Base-by-base conservation (phyloP, 2,797 vertebrate species). In the Semotilus atromaculatus region DNA sequence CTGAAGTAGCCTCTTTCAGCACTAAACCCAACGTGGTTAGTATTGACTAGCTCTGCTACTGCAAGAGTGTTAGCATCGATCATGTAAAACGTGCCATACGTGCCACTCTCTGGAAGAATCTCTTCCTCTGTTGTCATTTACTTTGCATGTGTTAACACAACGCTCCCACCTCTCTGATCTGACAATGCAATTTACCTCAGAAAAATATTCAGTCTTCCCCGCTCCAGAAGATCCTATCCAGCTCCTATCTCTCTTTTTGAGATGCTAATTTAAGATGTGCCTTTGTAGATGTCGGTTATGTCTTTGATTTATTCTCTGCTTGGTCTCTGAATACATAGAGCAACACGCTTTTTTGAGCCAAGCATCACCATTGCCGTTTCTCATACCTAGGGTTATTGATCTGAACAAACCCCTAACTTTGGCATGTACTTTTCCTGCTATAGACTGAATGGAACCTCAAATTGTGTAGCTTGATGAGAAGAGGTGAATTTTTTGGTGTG, bases 1-100 rank as follows among this genome's bases (percentile, higher is more conserved):
- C 66, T 58, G 82, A 81, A 81, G 75, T 86, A 51, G 72, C 76
- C 72, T 90, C 87, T 89, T 80, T 90, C 67, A 83, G 45, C 80
- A 87, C 78, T 68, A 71, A 85, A 77, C 88, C 88, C 64, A 91
- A 91, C 88, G 80, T 4, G 0, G 89, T 93, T 94, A 91, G 87
- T 73, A 91, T 90, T n/a, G 88, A 93, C 86, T 70, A 74, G 76
- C 58, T 82, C 21, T 38, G 68, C 86, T 55, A 83, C 55, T 80
- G 75, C 85, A 87, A 93, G 4, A 86, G 86, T 71, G 77, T 92
- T 93, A 91, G 90, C 84, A 93, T 88, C 58, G 91, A 93, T 90
- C 80, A 60, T 2, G 11, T 19, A 62, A 70, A 40, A 43, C 16
- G 16, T 78, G 31, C 53, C 36, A 34, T 18, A 70, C 14, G 13